Conservation (phyloP, 2,113 vertebrate genomes). For the Nannospalax galili region DNA sequence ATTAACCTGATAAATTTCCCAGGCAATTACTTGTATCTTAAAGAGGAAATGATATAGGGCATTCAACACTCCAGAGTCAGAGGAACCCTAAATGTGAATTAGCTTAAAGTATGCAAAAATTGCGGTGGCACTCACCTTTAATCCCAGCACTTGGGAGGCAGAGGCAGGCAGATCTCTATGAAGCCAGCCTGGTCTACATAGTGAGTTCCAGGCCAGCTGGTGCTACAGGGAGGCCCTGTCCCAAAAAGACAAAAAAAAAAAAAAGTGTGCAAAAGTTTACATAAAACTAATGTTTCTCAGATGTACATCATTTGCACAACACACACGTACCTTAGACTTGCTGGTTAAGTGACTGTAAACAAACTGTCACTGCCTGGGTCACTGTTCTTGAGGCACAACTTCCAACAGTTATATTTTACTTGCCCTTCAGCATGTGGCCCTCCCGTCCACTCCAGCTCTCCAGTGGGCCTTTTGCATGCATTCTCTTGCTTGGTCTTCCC, state of each 20-base stretch:
- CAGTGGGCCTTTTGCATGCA: background rate
- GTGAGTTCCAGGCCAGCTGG: too few species aligned
- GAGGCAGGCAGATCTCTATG: too few species aligned
- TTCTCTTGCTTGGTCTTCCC: background rate
- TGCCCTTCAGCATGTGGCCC: background rate
- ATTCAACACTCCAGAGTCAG: background rate
- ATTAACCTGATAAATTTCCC: background rate
- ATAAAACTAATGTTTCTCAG: background rate
- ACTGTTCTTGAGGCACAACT: background rate
- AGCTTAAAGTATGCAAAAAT: background rate
- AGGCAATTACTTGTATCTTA: constrained; percentile 14
- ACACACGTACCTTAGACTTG: background rate
- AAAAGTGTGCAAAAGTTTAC: too few species aligned
- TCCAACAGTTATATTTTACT: background rate
- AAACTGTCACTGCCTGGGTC: background rate
- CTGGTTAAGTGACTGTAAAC: background rate
- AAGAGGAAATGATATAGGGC: background rate
- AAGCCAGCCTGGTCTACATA: too few species aligned
- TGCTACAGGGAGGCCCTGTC: too few species aligned
- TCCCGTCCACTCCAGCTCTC: background rate
- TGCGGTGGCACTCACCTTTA: too few species aligned
- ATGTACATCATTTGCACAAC: background rate
- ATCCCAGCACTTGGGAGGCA: too few species aligned
- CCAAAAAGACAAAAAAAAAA: too few species aligned
- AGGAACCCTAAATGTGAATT: background rate